phyloP scores from a whole-genome alignment of 2,113 vertebrate genomes.

The Lycaon pictus region DNA sequence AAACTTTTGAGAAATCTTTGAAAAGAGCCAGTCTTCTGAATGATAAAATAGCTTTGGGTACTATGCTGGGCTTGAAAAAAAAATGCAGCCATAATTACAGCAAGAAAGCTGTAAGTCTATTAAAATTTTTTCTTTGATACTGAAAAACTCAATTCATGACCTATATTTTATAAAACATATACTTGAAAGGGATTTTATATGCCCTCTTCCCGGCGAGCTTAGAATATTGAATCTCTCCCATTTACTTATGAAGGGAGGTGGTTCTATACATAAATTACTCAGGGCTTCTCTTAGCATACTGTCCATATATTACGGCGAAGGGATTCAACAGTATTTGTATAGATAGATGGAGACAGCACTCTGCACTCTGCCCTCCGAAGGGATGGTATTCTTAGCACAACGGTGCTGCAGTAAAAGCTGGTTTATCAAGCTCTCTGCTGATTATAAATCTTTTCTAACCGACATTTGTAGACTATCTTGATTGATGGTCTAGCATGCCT shows the following conservation, averaged over 20 bases:
- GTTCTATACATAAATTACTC: conserved; percentile 19
- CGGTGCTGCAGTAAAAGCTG: neutral
- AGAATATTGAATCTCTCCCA: neutral
- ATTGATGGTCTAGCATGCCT: neutral
- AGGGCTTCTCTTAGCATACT: neutral
- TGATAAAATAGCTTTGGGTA: conserved; percentile 68
- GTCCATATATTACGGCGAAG: neutral
- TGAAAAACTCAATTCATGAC: conserved; percentile 65
- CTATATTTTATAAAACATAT: conserved; percentile 72
- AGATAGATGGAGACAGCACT: neutral
- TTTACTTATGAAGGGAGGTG: conserved; percentile 41
- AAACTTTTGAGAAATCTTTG: conserved; percentile 52
- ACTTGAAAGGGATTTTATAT: conserved; percentile 69
- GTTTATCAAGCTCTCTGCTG: neutral
- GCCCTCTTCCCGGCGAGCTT: conserved; percentile 33
- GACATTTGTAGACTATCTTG: neutral
- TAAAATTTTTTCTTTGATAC: conserved; percentile 73
- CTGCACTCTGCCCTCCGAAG: neutral
- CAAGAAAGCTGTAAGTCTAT: conserved; percentile 62
- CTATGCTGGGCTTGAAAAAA: conserved; percentile 15
- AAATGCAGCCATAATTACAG: conserved; percentile 69
- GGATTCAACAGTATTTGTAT: neutral
- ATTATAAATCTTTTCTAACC: neutral
- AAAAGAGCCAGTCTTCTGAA: conserved; percentile 52
- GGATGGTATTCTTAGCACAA: neutral